A percentile compares a stretch with the other conserved stretches of the same genome.
Evolutionary conservation across 2,113 vertebrate species (phyloP).

Genomic region (Myiozetetes cayanensis): DNA sequence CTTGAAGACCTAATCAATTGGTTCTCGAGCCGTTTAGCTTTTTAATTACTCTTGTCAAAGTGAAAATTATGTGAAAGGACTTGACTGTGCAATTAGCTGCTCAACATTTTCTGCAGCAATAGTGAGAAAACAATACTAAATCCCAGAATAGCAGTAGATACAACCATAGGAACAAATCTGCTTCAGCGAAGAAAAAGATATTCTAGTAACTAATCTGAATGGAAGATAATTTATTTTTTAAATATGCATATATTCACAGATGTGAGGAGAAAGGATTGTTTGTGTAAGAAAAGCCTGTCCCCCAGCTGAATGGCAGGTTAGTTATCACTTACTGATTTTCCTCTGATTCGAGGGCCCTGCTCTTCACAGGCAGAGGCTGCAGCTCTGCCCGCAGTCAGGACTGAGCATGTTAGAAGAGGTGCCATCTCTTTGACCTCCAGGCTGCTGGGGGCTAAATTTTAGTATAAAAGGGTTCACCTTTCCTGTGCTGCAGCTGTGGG

Average conservation of each 20-base stretch:
- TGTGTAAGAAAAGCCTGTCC: neutral
- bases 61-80: conserved; percentile 58
- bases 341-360: neutral
- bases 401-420: neutral
- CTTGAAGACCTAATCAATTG: conserved; percentile 62
- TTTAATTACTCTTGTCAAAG: conserved; percentile 68
- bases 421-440: neutral
- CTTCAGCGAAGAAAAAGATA: neutral
- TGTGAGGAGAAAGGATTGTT: neutral
- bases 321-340: neutral
- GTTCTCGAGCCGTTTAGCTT: conserved; percentile 33
- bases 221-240: conserved; percentile 45
- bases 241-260: conserved; percentile 40
- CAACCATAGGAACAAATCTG: conserved; percentile 30
- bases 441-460: neutral
- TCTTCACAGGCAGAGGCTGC: neutral
- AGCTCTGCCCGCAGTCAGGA: neutral
- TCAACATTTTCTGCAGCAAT: conserved; percentile 34
- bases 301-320: neutral
- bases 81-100: conserved; percentile 64
- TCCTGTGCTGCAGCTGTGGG: neutral
- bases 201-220: conserved; percentile 39
- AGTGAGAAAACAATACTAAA: conserved; percentile 36
- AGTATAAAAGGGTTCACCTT: neutral
- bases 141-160: conserved; percentile 58